Conservation (phyloP, 2,888 invertebrate genomes). For the Acleris literana region DNA sequence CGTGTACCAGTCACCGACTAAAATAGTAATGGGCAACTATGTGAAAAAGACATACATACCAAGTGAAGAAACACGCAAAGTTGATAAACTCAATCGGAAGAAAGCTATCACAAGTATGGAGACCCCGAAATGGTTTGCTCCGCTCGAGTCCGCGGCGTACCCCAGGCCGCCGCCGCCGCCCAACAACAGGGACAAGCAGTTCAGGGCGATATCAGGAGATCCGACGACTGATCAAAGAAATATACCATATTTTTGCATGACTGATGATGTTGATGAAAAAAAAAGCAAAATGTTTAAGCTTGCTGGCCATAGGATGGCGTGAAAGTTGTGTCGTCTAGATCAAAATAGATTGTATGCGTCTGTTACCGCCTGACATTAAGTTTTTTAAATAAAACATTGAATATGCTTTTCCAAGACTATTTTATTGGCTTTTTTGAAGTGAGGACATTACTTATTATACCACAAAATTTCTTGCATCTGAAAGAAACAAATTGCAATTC, state of each 20-base stretch:
- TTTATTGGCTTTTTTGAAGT: conserved; percentile 10
- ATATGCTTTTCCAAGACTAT: background rate
- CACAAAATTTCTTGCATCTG: conserved; percentile 50
- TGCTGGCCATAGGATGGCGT: conserved; percentile 61
- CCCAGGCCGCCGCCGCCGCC: conserved; percentile 36
- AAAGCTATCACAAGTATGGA: conserved; percentile 57
- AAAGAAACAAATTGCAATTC: conserved; percentile 36
- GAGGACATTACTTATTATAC: conserved; percentile 35
- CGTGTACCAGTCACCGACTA: conserved; percentile 48
- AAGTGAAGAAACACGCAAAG: conserved; percentile 50
- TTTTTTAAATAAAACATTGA: conserved; percentile 18
- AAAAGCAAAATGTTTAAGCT: conserved; percentile 72
- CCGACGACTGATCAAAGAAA: conserved; percentile 34
- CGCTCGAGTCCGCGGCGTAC: conserved; percentile 42
- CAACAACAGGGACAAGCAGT: background rate
- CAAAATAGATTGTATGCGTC: conserved; percentile 9
- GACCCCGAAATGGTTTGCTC: conserved; percentile 49
- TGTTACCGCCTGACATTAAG: background rate
- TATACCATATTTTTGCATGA: conserved; percentile 44
- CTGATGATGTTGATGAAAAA: conserved; percentile 60
- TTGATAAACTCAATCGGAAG: conserved; percentile 57
- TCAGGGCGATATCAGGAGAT: conserved; percentile 19
- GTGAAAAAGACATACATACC: conserved; percentile 53
- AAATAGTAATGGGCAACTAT: conserved; percentile 55
- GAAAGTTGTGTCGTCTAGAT: conserved; percentile 3